Evolutionary conservation across 64 coral and sea anemone species (phyloP), one percentile per base, ranked within the genome.

Genomic region (Stichodactyla mertensii): DNA sequence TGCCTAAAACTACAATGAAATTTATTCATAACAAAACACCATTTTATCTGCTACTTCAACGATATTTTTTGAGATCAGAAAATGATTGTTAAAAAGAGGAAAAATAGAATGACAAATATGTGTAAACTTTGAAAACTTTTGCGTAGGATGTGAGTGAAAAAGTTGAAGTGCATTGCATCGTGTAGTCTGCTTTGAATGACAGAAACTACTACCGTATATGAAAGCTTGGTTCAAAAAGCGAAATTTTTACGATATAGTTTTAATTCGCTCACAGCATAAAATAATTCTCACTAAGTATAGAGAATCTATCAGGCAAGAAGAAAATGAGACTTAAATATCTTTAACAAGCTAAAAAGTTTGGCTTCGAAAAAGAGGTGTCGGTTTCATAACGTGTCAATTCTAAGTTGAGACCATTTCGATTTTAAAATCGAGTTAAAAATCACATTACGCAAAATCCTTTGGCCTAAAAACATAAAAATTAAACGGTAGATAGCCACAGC

Each of bases 91-190:
- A 12, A 36, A 74, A 9, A 0, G 69, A 74, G 36, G 23, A 20
- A 74, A 74, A 74, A 14, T 36, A 31, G 23, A 27, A 74, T 74
- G 6, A 28, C 9, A 74, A 74, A 74, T 74, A 74, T 74, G 69
- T 74, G 69, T 74, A 74, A 74, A 74, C 69, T 74, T 74, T 31
- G 69, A 4, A 74, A 74, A 74, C 69, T 74, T 66, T 74, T 74
- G 69, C 69, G 69, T 74, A 74, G 69, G 69, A 31, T 74, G 69
- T 26, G 24, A 31, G 62, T 66, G 5, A 20, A 22, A 22, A 66
- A 15, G 24, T n/a, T 28, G 9, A 74, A 74, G 27, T 74, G 69
- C 23, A 11, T 11, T 11, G 12, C 9, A 24, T 27, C 27, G 36
- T 16, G 9, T 2, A 31, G 27, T 13, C 22, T 4, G 69, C n/a